These are phyloP conservation scores for Paramuricea clavata DNA, from an alignment of 92 coral and sea anemone genomes.

Conservation along the genomic window DNA sequence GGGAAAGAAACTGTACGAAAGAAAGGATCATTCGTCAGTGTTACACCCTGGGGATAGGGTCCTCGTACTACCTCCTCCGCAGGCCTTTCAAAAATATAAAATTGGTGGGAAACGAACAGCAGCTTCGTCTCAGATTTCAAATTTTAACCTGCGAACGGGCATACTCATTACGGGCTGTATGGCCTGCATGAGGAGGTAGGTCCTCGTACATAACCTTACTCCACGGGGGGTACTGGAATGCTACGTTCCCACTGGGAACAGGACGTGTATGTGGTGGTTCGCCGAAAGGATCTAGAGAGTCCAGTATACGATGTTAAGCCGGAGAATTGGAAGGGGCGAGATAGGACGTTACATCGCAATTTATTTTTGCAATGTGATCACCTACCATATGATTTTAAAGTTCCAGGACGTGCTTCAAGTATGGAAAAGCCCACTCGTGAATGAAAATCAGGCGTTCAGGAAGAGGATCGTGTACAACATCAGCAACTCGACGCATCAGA, in stretches of 20 bases:
- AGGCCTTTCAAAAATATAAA: too few relatives aligned
- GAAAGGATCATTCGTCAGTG: conserved; percentile 47
- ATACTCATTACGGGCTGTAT: too few relatives aligned
- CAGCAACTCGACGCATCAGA: conserved; percentile 8
- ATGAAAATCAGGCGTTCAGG: conserved; percentile 8
- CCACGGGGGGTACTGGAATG: conserved; percentile 32
- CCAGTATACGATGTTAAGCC: conserved; percentile 47
- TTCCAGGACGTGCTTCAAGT: conserved; percentile 19
- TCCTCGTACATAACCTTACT: conserved; percentile 20
- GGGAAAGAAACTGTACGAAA: conserved; percentile 43
- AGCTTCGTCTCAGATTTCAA: too few relatives aligned
- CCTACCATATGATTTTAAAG: conserved; percentile 31
- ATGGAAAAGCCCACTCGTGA: conserved; percentile 11
- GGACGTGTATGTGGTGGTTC: conserved; percentile 33
- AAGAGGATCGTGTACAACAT: neutral
- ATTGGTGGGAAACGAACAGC: too few relatives aligned
- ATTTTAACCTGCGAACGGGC: too few relatives aligned
- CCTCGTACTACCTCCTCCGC: too few relatives aligned
- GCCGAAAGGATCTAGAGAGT: conserved; percentile 34
- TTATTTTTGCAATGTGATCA: conserved; percentile 46
- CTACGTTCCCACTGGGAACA: conserved; percentile 56
- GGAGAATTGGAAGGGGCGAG: conserved; percentile 32
- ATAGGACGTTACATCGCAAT: conserved; percentile 43
- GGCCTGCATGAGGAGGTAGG: too few relatives aligned
- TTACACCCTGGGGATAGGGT: conserved; percentile 47